phyloP scores from a whole-genome alignment of 2,888 invertebrate species.

The Pollenia griseotomentosa region DNA sequence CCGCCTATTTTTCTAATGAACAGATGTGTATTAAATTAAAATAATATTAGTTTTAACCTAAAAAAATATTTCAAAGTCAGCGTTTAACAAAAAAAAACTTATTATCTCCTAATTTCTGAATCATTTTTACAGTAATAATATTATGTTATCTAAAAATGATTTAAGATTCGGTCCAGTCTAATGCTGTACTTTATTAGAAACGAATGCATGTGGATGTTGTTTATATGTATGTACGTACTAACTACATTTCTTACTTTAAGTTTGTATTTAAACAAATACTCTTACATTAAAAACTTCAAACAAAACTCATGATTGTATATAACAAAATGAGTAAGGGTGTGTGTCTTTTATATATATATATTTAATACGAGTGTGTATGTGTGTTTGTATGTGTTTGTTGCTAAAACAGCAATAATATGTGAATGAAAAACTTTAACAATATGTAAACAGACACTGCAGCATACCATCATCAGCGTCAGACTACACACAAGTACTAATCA shows the following conservation, averaged over 20 bases:
- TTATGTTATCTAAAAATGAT: neutral
- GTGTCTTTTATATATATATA: neutral
- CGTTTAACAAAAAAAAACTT: too few relatives aligned
- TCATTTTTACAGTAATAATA: neutral
- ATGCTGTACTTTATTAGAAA: neutral
- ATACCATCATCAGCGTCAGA: slow-evolving; percentile 72
- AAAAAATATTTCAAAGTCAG: too few relatives aligned
- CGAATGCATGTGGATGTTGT: neutral
- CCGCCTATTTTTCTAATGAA: too few relatives aligned
- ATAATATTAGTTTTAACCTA: too few relatives aligned
- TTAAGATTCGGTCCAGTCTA: neutral
- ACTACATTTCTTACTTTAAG: slow-evolving; percentile 31
- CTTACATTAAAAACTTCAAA: slow-evolving; percentile 37
- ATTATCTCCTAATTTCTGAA: neutral
- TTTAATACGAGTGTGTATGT: neutral
- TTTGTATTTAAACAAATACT: slow-evolving; percentile 45
- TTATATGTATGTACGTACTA: neutral
- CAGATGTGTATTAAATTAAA: too few relatives aligned
- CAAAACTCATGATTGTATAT: slow-evolving; percentile 7
- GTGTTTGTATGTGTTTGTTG: neutral
- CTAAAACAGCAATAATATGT: slow-evolving; percentile 46
- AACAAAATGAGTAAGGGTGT: neutral
- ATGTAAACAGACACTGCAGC: slow-evolving; percentile 71
- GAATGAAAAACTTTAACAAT: slow-evolving; percentile 68
- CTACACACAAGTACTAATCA: slow-evolving; percentile 70